Evolutionary conservation across 2,888 invertebrate species (phyloP).

Genomic region (Eustalomyia histrio): DNA sequence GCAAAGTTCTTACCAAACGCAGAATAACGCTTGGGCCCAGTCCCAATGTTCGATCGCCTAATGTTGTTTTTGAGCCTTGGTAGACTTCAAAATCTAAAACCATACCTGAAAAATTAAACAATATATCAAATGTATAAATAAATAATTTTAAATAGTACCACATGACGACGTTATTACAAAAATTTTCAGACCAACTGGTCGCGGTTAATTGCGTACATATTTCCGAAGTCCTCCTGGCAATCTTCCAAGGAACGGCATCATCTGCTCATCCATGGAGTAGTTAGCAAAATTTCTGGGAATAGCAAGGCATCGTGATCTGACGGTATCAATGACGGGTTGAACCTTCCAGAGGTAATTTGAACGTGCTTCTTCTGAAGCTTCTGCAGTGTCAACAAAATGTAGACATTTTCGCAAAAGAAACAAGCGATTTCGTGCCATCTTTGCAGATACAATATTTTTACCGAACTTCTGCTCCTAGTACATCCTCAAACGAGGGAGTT

Average conservation of each 20-base stretch:
- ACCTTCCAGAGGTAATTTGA: constrained; percentile 61
- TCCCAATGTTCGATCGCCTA: constrained; percentile 1
- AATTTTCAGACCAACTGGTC: constrained; percentile 73
- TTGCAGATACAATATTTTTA: constrained; percentile 23
- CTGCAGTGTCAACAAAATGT: constrained; percentile 25
- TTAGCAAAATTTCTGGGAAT: no score
- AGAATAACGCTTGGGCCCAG: no score
- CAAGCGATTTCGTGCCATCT: constrained; percentile 28
- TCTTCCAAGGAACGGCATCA: no score
- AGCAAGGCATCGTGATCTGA: no score
- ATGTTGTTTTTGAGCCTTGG: constrained; percentile 61
- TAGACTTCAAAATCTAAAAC: constrained; percentile 70
- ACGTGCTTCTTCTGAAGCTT: constrained; percentile 21
- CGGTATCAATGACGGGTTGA: no score
- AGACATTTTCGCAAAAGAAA: constrained; percentile 25
- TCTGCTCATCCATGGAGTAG: no score
- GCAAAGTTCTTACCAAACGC: no score
- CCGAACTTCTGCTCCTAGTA: constrained; percentile 41
- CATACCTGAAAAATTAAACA: constrained; percentile 27
- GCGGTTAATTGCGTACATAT: constrained; percentile 71
- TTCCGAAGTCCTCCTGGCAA: constrained; percentile 45
- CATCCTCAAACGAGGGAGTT: no score
- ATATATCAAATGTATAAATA: no score
- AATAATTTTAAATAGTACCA: no score
- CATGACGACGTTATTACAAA: constrained; percentile 74